Conservation (phyloP, 37 sponge, comb jelly and placozoan species). For the Haliclona indistincta region DNA sequence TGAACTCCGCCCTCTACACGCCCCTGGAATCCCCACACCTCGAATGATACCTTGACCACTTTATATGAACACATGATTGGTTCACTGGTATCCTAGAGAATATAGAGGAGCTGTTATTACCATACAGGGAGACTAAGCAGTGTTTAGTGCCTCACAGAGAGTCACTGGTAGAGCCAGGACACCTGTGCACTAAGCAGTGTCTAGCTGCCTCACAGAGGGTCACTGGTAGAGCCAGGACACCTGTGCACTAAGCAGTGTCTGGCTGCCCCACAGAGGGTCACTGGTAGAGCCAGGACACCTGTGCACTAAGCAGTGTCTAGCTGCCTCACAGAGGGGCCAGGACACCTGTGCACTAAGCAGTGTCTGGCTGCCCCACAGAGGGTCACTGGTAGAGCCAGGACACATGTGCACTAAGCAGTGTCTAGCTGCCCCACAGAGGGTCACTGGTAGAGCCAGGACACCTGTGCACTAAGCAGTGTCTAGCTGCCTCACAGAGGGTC, state of each 20-base stretch:
- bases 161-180: neutral
- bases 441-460: neutral
- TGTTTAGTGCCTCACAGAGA: neutral
- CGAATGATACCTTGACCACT: constrained; percentile 67
- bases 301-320: neutral
- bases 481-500: too few relatives aligned
- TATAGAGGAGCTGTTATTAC: neutral
- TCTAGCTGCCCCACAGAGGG: neutral
- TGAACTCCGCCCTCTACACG: constrained; percentile 67
- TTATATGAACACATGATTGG: constrained; percentile 89
- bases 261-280: too few relatives aligned
- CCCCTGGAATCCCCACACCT: constrained; percentile 78
- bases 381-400: too few relatives aligned
- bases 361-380: neutral
- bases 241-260: too few relatives aligned
- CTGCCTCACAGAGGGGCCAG: too few relatives aligned
- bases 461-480: too few relatives aligned
- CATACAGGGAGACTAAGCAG: neutral
- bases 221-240: neutral
- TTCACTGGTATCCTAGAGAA: constrained; percentile 26
- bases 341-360: neutral
- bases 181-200: too few relatives aligned
- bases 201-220: too few relatives aligned
- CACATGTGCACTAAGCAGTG: neutral
- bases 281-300: neutral